These are phyloP conservation scores for Herpailurus yagouaroundi DNA, from an alignment of 2,113 vertebrate species.

Conservation along the genomic window DNA sequence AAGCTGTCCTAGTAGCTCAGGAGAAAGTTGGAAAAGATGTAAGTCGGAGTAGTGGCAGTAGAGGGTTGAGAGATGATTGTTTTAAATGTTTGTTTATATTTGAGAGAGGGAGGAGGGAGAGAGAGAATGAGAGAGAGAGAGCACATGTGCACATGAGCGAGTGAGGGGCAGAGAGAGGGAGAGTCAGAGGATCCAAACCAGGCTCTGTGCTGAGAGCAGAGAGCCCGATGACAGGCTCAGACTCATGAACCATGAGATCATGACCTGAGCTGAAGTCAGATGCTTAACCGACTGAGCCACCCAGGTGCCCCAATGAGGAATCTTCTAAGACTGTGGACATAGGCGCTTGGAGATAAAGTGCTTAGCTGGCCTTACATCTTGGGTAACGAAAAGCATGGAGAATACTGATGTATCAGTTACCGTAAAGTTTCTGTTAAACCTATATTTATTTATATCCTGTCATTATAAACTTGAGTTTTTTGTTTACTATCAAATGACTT, in stretches of 20 bases:
- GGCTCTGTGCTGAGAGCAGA: too few species aligned
- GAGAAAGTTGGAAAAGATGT: background rate
- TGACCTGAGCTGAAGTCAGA: background rate
- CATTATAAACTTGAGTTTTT: slow-evolving; percentile 22
- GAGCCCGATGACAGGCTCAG: too few species aligned
- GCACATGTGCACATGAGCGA: too few species aligned
- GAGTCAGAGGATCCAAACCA: background rate
- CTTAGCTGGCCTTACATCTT: background rate
- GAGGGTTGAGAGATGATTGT: background rate
- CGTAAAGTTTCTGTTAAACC: background rate
- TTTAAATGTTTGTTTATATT: too few species aligned
- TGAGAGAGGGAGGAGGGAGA: too few species aligned
- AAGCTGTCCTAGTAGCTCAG: background rate
- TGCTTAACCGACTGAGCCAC: too few species aligned
- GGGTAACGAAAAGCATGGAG: background rate
- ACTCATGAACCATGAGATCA: too few species aligned
- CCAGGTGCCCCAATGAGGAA: background rate
- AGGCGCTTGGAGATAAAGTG: background rate
- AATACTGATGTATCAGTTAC: background rate
- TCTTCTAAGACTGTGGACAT: background rate
- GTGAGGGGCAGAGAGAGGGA: background rate
- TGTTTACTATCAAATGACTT: background rate
- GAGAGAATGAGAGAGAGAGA: too few species aligned
- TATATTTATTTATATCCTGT: background rate
- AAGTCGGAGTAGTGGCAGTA: too few species aligned